phyloP scores from a whole-genome alignment of 2,113 vertebrate genomes.

The Lepus europaeus region DNA sequence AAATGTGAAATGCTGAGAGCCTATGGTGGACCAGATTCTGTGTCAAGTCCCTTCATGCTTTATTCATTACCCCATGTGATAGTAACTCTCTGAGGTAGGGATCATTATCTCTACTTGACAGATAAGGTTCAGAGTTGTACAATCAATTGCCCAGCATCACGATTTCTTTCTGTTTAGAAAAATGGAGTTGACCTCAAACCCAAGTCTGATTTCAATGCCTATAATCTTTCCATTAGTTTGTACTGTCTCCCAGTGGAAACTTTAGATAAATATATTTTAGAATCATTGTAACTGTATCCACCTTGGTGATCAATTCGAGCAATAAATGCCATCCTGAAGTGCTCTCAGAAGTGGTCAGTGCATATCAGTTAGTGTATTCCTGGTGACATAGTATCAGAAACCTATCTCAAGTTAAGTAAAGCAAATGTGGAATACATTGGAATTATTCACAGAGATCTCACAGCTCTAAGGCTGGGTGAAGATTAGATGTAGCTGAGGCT shows the following conservation, averaged over 20 bases:
- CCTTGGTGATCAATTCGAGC: constrained; percentile 27
- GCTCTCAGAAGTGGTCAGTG: constrained; percentile 13
- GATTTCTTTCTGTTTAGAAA: constrained; percentile 56
- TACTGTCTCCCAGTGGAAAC: neutral
- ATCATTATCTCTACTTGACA: constrained; percentile 33
- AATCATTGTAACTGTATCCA: neutral
- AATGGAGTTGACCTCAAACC: constrained; percentile 44
- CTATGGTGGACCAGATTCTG: neutral
- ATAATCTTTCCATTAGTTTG: neutral
- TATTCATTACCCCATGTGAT: neutral
- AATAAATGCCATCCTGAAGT: neutral
- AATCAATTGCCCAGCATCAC: constrained; percentile 17
- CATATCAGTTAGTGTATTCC: neutral
- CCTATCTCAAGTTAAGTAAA: neutral
- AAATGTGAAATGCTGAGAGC: neutral
- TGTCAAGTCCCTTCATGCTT: constrained; percentile 1
- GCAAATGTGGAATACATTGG: neutral
- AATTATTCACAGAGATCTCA: neutral
- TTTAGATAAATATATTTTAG: constrained; percentile 50
- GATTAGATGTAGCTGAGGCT: neutral
- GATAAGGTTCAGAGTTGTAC: neutral
- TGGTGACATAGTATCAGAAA: constrained; percentile 25
- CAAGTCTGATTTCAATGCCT: neutral
- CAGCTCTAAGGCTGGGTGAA: neutral
- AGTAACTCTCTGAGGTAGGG: neutral